These are phyloP conservation scores for Neuroterus valhalla DNA, from an alignment of 1,140 invertebrate genomes.

Conservation along the genomic window DNA sequence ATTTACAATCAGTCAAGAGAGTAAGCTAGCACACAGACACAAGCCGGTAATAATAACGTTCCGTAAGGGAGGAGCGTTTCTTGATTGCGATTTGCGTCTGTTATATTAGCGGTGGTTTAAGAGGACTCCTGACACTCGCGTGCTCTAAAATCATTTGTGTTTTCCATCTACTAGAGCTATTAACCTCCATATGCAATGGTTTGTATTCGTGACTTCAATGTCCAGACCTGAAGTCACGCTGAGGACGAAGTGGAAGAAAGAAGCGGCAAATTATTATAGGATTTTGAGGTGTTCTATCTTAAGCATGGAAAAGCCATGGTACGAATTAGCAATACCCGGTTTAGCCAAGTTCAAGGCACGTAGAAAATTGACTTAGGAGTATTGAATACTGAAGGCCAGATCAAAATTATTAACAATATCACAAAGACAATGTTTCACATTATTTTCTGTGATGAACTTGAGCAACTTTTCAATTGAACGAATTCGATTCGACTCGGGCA, in stretches of 20 bases:
- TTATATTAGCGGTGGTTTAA: not conserved
- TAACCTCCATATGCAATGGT: constrained; percentile 47
- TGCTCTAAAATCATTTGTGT: constrained; percentile 39
- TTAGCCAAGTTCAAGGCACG: constrained; percentile 40
- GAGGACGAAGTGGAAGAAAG: constrained; percentile 25
- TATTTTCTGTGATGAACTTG: too few relatives aligned
- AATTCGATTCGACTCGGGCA: too few relatives aligned
- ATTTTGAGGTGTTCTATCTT: constrained; percentile 27
- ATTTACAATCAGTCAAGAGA: constrained; percentile 16
- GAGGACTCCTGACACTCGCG: constrained; percentile 23
- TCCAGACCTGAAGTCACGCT: constrained; percentile 32
- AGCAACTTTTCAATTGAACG: too few relatives aligned
- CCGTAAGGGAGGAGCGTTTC: not conserved
- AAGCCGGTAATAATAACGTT: constrained; percentile 1
- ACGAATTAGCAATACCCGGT: not conserved
- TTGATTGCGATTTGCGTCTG: not conserved
- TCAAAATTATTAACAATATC: not conserved
- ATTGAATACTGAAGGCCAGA: not conserved
- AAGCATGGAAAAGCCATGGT: constrained; percentile 7
- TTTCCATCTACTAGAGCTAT: constrained; percentile 42
- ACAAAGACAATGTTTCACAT: too few relatives aligned
- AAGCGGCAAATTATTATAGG: constrained; percentile 39
- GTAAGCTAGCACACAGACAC: not conserved
- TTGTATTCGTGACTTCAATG: constrained; percentile 52
- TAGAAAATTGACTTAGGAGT: constrained; percentile 18